phyloP scores from a whole-genome alignment of 2,113 vertebrate genomes.

The Coturnix japonica region DNA sequence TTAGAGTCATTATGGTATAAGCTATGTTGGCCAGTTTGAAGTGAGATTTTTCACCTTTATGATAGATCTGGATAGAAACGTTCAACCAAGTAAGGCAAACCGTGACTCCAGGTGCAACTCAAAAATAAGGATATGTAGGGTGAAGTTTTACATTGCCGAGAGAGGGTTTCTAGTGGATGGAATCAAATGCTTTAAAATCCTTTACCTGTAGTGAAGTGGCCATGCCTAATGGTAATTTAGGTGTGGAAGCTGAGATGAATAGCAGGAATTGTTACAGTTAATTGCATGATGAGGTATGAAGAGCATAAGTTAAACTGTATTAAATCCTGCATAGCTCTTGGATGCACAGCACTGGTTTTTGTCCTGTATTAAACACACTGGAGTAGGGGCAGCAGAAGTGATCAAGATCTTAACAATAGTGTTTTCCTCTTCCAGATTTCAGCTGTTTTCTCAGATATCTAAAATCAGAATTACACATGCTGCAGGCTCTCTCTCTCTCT shows the following conservation, averaged over 20 bases:
- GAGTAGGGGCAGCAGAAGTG: not conserved
- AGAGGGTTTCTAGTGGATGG: not conserved
- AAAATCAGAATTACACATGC: not conserved
- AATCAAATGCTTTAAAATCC: slow-evolving; percentile 5
- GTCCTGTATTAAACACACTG: not conserved
- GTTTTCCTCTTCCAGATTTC: not conserved
- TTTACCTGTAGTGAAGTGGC: not conserved
- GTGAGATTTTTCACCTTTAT: not conserved
- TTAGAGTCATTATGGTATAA: not conserved
- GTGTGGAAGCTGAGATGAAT: not conserved
- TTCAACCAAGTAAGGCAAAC: not conserved
- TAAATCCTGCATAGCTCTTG: not conserved
- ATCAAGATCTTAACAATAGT: not conserved
- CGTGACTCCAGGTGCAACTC: not conserved
- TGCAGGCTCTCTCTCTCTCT: not conserved
- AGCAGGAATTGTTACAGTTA: not conserved
- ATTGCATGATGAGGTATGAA: not conserved
- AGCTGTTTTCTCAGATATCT: not conserved
- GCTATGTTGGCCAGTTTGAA: not conserved
- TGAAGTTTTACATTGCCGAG: not conserved
- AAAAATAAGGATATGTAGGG: slow-evolving; percentile 25
- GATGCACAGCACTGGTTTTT: not conserved
- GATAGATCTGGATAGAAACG: not conserved
- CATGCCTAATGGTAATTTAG: not conserved
- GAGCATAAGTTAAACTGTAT: not conserved